Conservation (phyloP, 2,797 vertebrate genomes). For the Myiotriccus ornatus region DNA sequence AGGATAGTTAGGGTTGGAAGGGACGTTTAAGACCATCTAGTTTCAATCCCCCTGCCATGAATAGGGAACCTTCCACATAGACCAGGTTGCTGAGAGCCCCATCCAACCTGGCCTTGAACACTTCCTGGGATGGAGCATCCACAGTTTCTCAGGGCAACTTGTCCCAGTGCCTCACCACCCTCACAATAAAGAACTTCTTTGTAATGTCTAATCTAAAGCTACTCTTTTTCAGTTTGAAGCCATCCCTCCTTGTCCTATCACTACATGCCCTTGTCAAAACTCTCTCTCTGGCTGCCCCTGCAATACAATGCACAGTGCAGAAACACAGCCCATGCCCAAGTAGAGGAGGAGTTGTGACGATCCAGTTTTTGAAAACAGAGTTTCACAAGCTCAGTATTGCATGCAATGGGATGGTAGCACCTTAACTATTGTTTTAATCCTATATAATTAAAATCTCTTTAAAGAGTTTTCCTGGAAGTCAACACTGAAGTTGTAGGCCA, state of each 20-base stretch:
- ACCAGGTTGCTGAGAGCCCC: not conserved
- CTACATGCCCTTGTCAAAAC: not conserved
- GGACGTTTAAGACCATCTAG: not conserved
- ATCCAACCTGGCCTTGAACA: not conserved
- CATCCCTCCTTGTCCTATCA: not conserved
- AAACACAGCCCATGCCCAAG: not conserved
- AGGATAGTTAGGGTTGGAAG: not conserved
- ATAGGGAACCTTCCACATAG: not conserved
- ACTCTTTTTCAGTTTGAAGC: not conserved
- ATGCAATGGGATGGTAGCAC: not conserved
- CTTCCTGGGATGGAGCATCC: no score
- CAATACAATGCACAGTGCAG: not conserved
- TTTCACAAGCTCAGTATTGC: not conserved
- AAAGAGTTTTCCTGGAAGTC: not conserved
- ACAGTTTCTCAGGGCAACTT: not conserved
- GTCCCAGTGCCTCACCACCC: not conserved
- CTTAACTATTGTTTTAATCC: not conserved
- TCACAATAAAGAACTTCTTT: not conserved
- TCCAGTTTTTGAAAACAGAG: not conserved
- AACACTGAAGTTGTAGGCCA: not conserved
- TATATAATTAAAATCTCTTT: not conserved
- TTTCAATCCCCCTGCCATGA: not conserved
- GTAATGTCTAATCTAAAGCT: not conserved
- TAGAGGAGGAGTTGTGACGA: not conserved
- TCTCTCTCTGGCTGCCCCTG: not conserved